A percentile compares a stretch with the other conserved stretches of the same genome.
Conservation (phyloP, 2,888 invertebrate genomes). For the Ecdyonurus torrentis region DNA sequence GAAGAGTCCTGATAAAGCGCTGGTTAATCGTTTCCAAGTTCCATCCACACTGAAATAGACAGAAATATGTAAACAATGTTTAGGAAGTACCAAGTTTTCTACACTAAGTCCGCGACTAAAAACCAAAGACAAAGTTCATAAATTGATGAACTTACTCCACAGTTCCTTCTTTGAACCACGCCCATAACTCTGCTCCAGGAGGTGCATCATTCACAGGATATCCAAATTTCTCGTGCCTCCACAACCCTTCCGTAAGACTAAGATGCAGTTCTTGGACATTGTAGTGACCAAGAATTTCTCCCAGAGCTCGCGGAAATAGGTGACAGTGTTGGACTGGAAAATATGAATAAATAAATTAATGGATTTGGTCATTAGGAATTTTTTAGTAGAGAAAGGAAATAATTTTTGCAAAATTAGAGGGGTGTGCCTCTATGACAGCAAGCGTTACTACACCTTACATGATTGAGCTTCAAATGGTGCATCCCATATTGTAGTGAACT, state of each 20-base stretch:
- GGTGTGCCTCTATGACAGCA: background rate
- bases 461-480: constrained; percentile 33
- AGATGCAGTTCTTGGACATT: constrained; percentile 81
- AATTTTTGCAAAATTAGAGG: background rate
- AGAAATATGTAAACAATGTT: constrained; percentile 1
- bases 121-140: background rate
- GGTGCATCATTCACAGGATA: constrained; percentile 80
- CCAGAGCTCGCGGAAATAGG: constrained; percentile 73
- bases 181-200: constrained; percentile 86
- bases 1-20: constrained; percentile 83
- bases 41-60: constrained; percentile 45
- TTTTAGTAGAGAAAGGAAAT: background rate
- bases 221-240: constrained; percentile 90
- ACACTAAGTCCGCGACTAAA: background rate
- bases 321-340: constrained; percentile 63
- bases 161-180: constrained; percentile 66
- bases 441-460: constrained; percentile 35
- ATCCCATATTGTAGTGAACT: constrained; percentile 71
- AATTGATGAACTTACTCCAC: constrained; percentile 24
- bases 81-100: background rate
- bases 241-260: constrained; percentile 81
- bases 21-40: constrained; percentile 77
- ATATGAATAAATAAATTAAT: background rate
- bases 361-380: background rate
- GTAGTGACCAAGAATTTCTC: constrained; percentile 71